These are phyloP conservation scores for Petrolisthes cinctipes DNA, from an alignment of 2,888 invertebrate species.

Conservation along the genomic window DNA sequence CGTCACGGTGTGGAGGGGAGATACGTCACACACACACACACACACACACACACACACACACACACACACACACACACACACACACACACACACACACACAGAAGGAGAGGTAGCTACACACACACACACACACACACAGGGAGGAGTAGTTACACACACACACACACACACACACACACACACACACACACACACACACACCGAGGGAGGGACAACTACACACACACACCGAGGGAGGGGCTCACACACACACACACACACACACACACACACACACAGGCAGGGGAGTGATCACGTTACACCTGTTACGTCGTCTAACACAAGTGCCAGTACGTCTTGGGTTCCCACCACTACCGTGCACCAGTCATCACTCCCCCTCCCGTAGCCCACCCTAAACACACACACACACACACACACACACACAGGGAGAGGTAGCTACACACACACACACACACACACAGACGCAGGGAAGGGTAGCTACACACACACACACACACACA, in stretches of 20 bases:
- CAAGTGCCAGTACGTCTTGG: slow-evolving; percentile 28
- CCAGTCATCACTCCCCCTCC: not conserved
- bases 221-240: not conserved
- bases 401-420: no score
- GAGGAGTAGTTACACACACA: not conserved
- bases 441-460: no score
- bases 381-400: not conserved
- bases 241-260: not conserved
- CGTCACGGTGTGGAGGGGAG: no score
- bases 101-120: not conserved
- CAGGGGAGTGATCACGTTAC: slow-evolving; percentile 12
- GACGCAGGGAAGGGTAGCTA: no score
- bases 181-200: slow-evolving; percentile 18
- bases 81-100: slow-evolving; percentile 35
- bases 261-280: no score
- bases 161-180: not conserved
- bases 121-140: not conserved
- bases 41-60: not conserved
- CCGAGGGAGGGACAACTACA: no score
- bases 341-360: not conserved
- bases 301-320: slow-evolving; percentile 13
- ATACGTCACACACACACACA: not conserved
- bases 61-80: slow-evolving; percentile 35
- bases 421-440: no score
- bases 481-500: no score